Evolutionary conservation across 2,113 vertebrate genomes (phyloP).

Genomic region (Sciurus niger): DNA sequence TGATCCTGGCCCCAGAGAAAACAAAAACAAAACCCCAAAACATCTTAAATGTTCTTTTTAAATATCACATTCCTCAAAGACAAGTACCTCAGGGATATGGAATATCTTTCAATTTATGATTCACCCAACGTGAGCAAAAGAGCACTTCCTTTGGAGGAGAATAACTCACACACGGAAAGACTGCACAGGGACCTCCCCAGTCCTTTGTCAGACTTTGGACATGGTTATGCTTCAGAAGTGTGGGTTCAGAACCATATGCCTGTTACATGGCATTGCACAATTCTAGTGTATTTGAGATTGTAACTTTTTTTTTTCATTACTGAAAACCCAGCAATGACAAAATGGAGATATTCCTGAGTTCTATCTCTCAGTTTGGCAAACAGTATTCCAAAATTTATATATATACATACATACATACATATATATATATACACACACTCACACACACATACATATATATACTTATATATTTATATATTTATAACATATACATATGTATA

Average conservation of each 20-base stretch:
- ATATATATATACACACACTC: background rate
- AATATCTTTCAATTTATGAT: constrained; percentile 3
- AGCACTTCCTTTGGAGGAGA: background rate
- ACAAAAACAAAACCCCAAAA: background rate
- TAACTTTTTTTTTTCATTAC: constrained; percentile 15
- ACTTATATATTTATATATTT: too few species aligned
- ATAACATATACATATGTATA: too few species aligned
- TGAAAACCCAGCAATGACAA: background rate
- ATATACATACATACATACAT: background rate
- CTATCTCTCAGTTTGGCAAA: background rate
- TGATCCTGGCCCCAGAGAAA: too few species aligned
- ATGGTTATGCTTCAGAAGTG: constrained; percentile 2
- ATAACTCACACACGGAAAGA: background rate
- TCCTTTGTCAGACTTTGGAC: background rate
- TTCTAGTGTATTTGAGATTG: background rate
- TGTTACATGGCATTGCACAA: background rate
- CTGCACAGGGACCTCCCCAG: constrained; percentile 23
- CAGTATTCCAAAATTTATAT: background rate
- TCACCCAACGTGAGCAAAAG: background rate
- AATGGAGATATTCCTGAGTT: background rate
- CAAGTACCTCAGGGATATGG: background rate
- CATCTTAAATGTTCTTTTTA: background rate
- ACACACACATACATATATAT: too few species aligned
- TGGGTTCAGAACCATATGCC: background rate
- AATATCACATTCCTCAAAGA: constrained; percentile 49